Percentiles rank a stretch among this genome's conserved stretches.
These are phyloP conservation scores for Lordiphosa mommai DNA, from an alignment of 1,140 invertebrate genomes.

Conservation along the genomic window DNA sequence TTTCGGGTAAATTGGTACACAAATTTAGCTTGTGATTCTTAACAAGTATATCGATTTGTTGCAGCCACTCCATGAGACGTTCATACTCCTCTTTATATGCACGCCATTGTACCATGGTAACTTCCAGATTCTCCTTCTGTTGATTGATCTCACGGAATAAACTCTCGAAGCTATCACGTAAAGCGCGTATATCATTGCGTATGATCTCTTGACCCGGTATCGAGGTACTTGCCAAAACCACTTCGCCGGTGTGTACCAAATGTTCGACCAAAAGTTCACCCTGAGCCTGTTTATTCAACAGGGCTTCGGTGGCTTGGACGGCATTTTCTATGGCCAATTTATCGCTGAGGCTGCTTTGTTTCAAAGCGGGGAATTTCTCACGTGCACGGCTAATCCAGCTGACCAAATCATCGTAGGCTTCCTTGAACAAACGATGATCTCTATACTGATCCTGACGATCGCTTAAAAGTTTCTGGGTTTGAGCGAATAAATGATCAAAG, in stretches of 20 bases:
- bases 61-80: constrained; percentile 94
- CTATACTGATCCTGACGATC: constrained; percentile 92
- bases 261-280: constrained; percentile 93
- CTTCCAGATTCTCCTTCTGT: constrained; percentile 91
- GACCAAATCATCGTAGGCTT: constrained; percentile 92
- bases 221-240: constrained; percentile 91
- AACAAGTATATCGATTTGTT: constrained; percentile 94
- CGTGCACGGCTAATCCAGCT: constrained; percentile 91
- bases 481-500: constrained; percentile 87
- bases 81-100: constrained; percentile 97
- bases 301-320: constrained; percentile 90
- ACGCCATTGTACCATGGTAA: constrained; percentile 90
- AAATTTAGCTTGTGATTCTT: constrained; percentile 94
- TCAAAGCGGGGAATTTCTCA: constrained; percentile 93
- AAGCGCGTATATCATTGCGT: constrained; percentile 89
- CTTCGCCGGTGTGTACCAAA: constrained; percentile 91
- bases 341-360: constrained; percentile 91
- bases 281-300: constrained; percentile 94
- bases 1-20: constrained; percentile 90
- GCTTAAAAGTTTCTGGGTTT: constrained; percentile 86
- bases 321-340: constrained; percentile 93
- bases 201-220: constrained; percentile 89
- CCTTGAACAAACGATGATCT: constrained; percentile 93
- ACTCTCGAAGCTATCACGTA: constrained; percentile 91
- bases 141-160: constrained; percentile 92